Percentiles rank a stretch among this genome's conserved stretches.
These are phyloP conservation scores for Dromas ardeola DNA, from an alignment of 2,113 vertebrate species.

Conservation along the genomic window DNA sequence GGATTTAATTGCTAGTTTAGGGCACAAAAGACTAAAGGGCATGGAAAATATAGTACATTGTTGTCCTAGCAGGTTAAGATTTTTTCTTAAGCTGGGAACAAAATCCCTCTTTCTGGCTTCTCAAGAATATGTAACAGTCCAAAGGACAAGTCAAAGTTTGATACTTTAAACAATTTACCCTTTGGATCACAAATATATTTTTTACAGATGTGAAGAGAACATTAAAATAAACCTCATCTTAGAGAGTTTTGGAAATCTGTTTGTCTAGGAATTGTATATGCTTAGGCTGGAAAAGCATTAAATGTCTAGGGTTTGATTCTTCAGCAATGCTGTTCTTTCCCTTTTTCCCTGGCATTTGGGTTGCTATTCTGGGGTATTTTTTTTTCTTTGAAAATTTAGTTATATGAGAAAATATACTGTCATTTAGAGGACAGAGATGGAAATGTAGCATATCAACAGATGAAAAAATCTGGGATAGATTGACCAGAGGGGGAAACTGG, in stretches of 20 bases:
- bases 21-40: not conserved
- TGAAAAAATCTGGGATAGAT: not conserved
- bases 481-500: fast-evolving
- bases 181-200: not conserved
- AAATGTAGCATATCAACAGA: not conserved
- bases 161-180: not conserved
- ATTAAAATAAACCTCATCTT: not conserved
- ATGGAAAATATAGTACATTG: not conserved
- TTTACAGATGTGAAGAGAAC: not conserved
- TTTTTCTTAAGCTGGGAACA: not conserved
- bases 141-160: not conserved
- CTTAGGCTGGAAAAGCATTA: not conserved
- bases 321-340: not conserved
- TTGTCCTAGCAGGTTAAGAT: not conserved
- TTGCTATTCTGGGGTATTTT: not conserved
- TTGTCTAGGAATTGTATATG: not conserved
- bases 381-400: not conserved
- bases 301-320: not conserved
- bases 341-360: not conserved
- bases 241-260: not conserved
- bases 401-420: not conserved
- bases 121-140: not conserved
- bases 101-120: not conserved
- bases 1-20: not conserved
- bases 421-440: not conserved